Evolutionary conservation across 2,113 vertebrate species (phyloP), one percentile per base, ranked within the genome.

Genomic region (Muscicapa adusta): DNA sequence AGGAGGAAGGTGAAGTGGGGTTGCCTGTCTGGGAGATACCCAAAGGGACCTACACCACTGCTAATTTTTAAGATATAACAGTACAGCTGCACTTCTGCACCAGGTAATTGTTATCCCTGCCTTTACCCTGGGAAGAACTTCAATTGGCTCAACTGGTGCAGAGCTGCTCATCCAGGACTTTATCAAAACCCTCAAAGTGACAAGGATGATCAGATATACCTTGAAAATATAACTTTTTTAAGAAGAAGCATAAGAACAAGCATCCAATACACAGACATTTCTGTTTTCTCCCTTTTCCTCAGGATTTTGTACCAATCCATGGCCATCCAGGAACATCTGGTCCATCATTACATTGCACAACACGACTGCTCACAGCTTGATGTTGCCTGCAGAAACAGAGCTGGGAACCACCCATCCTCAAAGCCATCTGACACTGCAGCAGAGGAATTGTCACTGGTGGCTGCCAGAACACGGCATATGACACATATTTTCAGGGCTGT

Each of bases 1-100:
- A 91, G 72, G 88, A 88, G 61, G 65, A 90, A 93, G 79, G 58
- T 85, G 85, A 95, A 80, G 43, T 80, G 67, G 53, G 43, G 53
- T 84, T 91, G 85, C 23, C 51, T 63, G 17, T 79, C 45, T 77
- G 40, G 43, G 68, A 93, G 72, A 74, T 71, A 51, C 33, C 19
- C 36, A 36, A 40, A 66, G 40, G 22, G 48, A 89, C 60, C 56
- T 85, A 29, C 24, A 6, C 6, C 63, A 7, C 9, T 51, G 34
- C 10, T 74, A 33, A 33, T 83, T 85, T 63, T 83, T 51, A 14
- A 40, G 67, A 29, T 65, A 18, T 38, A 85, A 53, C 34, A 58
- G 13, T 47, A 34, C 5, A 33, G 25, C 17, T 79, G 43, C 17
- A 24, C 24, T 91, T 88, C n/a, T 51, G 19, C 50, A 60, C 33